Evolutionary conservation across 2,113 vertebrate genomes (phyloP).

Genomic region (Varanus komodoensis): DNA sequence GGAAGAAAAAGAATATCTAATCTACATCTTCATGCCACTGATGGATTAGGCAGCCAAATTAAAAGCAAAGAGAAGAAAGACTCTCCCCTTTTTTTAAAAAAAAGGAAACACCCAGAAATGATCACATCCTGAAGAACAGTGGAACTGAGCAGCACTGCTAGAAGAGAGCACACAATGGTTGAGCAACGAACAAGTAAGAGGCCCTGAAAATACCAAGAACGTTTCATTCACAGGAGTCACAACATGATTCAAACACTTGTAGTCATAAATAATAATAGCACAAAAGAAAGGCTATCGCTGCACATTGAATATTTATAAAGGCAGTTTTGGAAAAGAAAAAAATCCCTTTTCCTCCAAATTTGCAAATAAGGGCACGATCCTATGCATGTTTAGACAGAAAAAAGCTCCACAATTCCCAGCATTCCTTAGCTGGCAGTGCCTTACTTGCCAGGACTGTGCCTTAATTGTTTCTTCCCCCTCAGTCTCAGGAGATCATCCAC

Average conservation of each 20-base stretch:
- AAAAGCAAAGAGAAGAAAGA: slow-evolving; percentile 4
- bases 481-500: slow-evolving; percentile 13
- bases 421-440: too few relatives aligned
- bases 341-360: slow-evolving; percentile 33
- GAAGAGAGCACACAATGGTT: not conserved
- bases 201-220: slow-evolving; percentile 40
- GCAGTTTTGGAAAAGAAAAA: slow-evolving; percentile 48
- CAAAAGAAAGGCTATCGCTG: not conserved
- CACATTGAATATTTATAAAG: slow-evolving; percentile 62
- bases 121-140: not conserved
- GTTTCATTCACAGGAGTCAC: slow-evolving; percentile 33
- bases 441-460: too few relatives aligned
- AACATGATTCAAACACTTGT: slow-evolving; percentile 47
- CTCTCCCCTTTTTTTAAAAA: not conserved
- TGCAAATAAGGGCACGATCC: slow-evolving; percentile 14
- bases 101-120: not conserved
- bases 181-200: slow-evolving; percentile 27
- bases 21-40: not conserved
- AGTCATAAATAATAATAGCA: slow-evolving; percentile 48
- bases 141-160: fast-evolving
- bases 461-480: not conserved
- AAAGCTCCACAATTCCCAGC: too few relatives aligned
- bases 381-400: too few relatives aligned
- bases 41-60: not conserved
- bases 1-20: slow-evolving; percentile 9